These are phyloP conservation scores for Macrosoma leucophasiata DNA, from an alignment of 2,888 invertebrate species.

Conservation along the genomic window DNA sequence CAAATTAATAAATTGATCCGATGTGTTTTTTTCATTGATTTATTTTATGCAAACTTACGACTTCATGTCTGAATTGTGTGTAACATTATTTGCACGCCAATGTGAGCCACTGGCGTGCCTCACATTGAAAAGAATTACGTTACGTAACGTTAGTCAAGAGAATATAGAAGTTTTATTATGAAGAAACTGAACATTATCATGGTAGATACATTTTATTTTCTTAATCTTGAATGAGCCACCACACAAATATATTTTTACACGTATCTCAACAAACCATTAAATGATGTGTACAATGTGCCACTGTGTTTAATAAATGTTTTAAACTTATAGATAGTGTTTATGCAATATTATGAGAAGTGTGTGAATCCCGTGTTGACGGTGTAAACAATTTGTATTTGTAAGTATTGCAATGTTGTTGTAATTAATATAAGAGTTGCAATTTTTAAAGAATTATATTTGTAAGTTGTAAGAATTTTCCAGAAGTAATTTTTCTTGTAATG, in stretches of 20 bases:
- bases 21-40: too few species aligned
- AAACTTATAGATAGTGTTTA: slow-evolving; percentile 7
- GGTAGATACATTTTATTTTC: too few species aligned
- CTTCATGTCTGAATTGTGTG: too few species aligned
- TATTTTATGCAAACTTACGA: too few species aligned
- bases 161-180: too few species aligned
- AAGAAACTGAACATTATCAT: too few species aligned
- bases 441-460: slow-evolving; percentile 10
- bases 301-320: slow-evolving; percentile 7
- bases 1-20: too few species aligned
- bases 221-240: too few species aligned
- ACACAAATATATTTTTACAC: slow-evolving; percentile 16
- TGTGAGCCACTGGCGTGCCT: too few species aligned
- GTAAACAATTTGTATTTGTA: slow-evolving; percentile 8
- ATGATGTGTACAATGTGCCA: slow-evolving; percentile 20
- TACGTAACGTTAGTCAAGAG: too few species aligned
- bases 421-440: slow-evolving; percentile 13
- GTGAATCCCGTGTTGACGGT: slow-evolving; percentile 4
- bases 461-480: slow-evolving; percentile 9
- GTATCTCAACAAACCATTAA: slow-evolving; percentile 8
- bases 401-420: slow-evolving; percentile 18
- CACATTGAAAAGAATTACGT: too few species aligned
- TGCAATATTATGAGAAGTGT: slow-evolving; percentile 12
- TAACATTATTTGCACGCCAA: too few species aligned
- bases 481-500: slow-evolving; percentile 2